A percentile compares a stretch with the other conserved stretches of the same genome.
Conservation (phyloP, 37 sponge, comb jelly and placozoan genomes). For the Halisarca cf. caerulea region DNA sequence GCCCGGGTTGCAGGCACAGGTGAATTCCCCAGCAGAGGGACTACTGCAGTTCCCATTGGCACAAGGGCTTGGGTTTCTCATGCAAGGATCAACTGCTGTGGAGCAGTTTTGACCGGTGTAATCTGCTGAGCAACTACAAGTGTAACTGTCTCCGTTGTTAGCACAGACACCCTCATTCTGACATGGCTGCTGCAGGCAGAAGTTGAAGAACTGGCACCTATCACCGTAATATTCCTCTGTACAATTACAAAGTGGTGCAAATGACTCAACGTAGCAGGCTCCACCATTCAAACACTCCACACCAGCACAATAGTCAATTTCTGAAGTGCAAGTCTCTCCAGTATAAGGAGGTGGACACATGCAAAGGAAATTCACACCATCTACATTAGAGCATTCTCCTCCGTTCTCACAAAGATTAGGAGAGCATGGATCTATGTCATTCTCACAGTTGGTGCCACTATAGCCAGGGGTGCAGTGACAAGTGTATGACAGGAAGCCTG, state of each 20-base stretch:
- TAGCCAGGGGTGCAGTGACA: slow-evolving; percentile 61
- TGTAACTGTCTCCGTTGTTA: background rate
- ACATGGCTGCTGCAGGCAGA: background rate
- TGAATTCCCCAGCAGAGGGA: background rate
- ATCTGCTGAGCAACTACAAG: slow-evolving; percentile 35
- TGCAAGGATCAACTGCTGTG: background rate
- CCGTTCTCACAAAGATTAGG: slow-evolving; percentile 56
- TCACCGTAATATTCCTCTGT: background rate
- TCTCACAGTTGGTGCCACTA: slow-evolving; percentile 26
- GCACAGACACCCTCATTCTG: background rate
- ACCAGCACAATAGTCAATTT: slow-evolving; percentile 13
- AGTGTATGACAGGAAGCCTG: slow-evolving; percentile 13
- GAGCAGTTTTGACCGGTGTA: slow-evolving; percentile 37
- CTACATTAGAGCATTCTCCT: slow-evolving; percentile 47
- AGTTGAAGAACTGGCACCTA: background rate
- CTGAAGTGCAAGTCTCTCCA: slow-evolving; percentile 33
- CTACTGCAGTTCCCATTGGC: slow-evolving; percentile 28
- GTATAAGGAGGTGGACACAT: slow-evolving; percentile 38
- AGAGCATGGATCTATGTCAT: slow-evolving; percentile 33
- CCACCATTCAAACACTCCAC: slow-evolving; percentile 41
- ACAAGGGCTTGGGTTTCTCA: background rate
- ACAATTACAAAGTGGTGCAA: background rate
- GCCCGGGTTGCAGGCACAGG: slow-evolving; percentile 17
- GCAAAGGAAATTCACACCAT: slow-evolving; percentile 40
- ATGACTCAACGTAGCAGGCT: slow-evolving; percentile 4